Base-by-base conservation (phyloP, 35 echinoderm and acorn worm species). In the Apostichopus japonicus region DNA sequence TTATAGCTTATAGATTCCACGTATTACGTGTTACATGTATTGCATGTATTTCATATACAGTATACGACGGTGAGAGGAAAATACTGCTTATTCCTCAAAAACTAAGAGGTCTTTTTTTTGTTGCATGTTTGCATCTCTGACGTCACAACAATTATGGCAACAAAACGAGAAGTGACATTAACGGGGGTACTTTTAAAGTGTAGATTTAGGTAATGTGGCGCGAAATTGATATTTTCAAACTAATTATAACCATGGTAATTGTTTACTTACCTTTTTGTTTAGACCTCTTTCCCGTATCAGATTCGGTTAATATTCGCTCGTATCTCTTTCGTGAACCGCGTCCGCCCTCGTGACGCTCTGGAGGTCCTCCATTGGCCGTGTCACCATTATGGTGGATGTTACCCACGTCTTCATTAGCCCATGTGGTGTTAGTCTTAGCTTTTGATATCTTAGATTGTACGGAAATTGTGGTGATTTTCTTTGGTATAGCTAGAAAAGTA, bases 381-480 rank as follows among this genome's bases (percentile, higher is more conserved):
- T 23, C n/a, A 7, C 79, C 79, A 83, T 83, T 83, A 6, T 44
- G 51, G 14, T 83, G 44, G 6, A 75, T 19, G 22, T 75, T 21
- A 54, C 55, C 79, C 9, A 83, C 55, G 11, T 83, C 79, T 56
- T 83, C 79, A 5, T 53, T 54, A 9, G 79, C 79, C 79, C 79
- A 83, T 53, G 79, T 83, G 21, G 79, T 83, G 54, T 83, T 83
- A 17, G 79, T 83, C 52, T 83, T 83, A 6, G 79, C 79, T 56
- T 83, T 83, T 10, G 79, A 53, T 53, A 83, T 83, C 54, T 52
- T 83, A 53, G 79, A 83, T 15, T 83, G 79, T 19, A 83, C 79
- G 79, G 79, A 83, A 54, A 83, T 83, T 17, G 79, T 83, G 24
- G 79, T 83, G 17, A 83, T 54, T 56, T 83, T 83, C 79, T 83